Evolutionary conservation across 2,888 invertebrate species (phyloP).

Genomic region (Bugula neritina): DNA sequence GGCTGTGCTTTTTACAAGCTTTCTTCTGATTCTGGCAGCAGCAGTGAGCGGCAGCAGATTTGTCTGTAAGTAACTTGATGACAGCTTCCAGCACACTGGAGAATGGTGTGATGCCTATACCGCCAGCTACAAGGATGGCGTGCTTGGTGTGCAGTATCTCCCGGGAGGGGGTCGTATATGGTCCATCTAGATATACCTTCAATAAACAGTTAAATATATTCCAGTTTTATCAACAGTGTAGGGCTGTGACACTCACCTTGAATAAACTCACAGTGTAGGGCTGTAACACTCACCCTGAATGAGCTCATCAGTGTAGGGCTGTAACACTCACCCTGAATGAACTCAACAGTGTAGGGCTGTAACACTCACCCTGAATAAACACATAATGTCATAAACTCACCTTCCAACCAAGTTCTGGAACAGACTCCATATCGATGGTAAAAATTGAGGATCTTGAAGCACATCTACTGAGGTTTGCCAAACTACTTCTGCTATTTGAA

Average conservation of each 20-base stretch:
- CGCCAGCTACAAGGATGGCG: constrained; percentile 86
- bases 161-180: constrained; percentile 89
- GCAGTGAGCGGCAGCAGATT: neutral
- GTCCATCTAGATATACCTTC: constrained; percentile 87
- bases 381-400: neutral
- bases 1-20: neutral
- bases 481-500: neutral
- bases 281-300: no score
- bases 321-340: no score
- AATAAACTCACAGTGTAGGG: no score
- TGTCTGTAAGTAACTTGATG: constrained; percentile 57
- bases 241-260: no score
- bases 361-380: no score
- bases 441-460: neutral
- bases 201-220: constrained; percentile 25
- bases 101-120: constrained; percentile 93
- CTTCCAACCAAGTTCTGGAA: neutral
- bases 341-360: no score
- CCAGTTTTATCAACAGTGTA: no score
- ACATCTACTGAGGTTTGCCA: neutral
- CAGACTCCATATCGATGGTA: neutral
- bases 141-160: constrained; percentile 91
- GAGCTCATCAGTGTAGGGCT: no score
- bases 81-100: constrained; percentile 89
- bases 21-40: neutral